phyloP scores from a whole-genome alignment of 2,797 vertebrate genomes.

The Sebastes aleutianus region DNA sequence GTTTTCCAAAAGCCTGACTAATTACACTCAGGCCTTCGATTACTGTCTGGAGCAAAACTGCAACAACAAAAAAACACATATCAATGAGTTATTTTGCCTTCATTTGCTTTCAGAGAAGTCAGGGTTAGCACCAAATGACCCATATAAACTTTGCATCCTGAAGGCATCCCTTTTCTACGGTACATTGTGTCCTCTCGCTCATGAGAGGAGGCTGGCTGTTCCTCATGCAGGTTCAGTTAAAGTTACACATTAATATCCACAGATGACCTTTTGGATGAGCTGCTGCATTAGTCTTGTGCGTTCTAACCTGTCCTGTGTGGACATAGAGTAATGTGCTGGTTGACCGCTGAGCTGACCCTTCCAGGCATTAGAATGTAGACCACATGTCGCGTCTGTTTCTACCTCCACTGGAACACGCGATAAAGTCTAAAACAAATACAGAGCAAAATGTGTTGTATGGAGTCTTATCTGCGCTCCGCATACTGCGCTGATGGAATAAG shows the following conservation, averaged over 20 bases:
- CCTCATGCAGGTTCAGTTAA: slow-evolving; percentile 76
- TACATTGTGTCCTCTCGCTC: slow-evolving; percentile 45
- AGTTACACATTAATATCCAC: slow-evolving; percentile 84
- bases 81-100: slow-evolving; percentile 55
- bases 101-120: slow-evolving; percentile 66
- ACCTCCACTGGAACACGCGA: slow-evolving; percentile 67
- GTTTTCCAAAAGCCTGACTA: slow-evolving; percentile 65
- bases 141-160: slow-evolving; percentile 55
- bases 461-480: slow-evolving; percentile 68
- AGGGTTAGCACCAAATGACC: slow-evolving; percentile 56
- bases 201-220: slow-evolving; percentile 42
- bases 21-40: slow-evolving; percentile 72
- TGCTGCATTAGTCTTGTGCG: slow-evolving; percentile 81
- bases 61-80: slow-evolving; percentile 45
- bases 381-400: slow-evolving; percentile 77
- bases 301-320: slow-evolving; percentile 77
- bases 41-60: slow-evolving; percentile 60
- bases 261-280: slow-evolving; percentile 84
- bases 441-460: slow-evolving; percentile 69
- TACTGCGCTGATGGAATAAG: slow-evolving; percentile 65
- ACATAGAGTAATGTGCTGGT: slow-evolving; percentile 85
- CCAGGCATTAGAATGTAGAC: slow-evolving; percentile 79
- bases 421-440: slow-evolving; percentile 78
- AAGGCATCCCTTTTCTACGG: slow-evolving; percentile 41
- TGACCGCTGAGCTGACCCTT: slow-evolving; percentile 80